phyloP scores from a whole-genome alignment of 2,888 invertebrate species.

The Dioctria linearis region DNA sequence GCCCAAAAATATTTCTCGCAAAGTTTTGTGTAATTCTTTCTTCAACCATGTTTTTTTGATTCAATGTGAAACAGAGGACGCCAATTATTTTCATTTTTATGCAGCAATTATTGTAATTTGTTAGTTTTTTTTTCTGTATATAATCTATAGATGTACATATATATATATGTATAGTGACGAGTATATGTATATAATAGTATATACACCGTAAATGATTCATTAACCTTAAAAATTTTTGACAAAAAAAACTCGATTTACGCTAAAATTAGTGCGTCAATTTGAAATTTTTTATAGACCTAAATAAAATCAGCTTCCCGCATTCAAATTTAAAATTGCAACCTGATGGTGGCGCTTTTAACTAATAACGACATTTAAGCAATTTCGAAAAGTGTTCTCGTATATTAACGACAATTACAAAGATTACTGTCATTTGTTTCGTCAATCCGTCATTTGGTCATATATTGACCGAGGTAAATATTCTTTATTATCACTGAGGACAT shows the following conservation, averaged over 20 bases:
- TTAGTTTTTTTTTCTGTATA: conserved; percentile 17
- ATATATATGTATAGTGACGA: neutral
- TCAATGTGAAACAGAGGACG: conserved; percentile 51
- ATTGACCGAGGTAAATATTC: neutral
- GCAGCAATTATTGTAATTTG: conserved; percentile 41
- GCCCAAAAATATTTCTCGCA: conserved; percentile 4
- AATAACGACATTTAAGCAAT: conserved; percentile 2
- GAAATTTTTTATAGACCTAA: neutral
- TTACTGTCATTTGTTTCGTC: too few species aligned
- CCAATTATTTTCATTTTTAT: conserved; percentile 38
- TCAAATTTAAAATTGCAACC: conserved; percentile 20
- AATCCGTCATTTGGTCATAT: neutral
- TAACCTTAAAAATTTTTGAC: conserved; percentile 14
- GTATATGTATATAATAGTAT: neutral
- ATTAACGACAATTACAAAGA: too few species aligned
- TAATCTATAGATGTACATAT: neutral
- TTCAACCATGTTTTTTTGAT: neutral
- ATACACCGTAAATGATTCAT: conserved; percentile 28
- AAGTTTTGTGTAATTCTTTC: neutral
- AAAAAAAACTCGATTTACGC: conserved; percentile 24
- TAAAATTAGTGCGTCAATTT: conserved; percentile 26
- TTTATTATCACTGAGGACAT: conserved; percentile 16
- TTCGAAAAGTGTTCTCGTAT: neutral
- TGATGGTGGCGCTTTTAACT: neutral
- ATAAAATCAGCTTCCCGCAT: conserved; percentile 16